These are phyloP conservation scores for Eilema sororculum DNA, from an alignment of 2,888 invertebrate genomes.

Conservation along the genomic window DNA sequence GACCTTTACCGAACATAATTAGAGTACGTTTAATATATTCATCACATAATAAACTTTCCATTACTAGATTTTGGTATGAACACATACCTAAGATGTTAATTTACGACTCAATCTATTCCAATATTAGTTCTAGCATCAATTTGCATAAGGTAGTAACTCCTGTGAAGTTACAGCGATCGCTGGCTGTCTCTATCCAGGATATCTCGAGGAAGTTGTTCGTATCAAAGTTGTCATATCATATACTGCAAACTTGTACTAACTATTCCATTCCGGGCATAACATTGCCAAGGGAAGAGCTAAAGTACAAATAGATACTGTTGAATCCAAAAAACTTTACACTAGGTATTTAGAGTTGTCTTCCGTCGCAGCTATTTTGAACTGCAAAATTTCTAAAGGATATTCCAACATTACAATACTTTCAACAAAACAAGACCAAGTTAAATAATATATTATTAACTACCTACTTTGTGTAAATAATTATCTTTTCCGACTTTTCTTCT, in stretches of 20 bases:
- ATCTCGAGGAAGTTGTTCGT: slow-evolving; percentile 10
- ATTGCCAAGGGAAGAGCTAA: slow-evolving; percentile 13
- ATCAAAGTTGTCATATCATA: slow-evolving; percentile 38
- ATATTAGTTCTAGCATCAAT: slow-evolving; percentile 27
- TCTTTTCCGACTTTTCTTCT: too few relatives aligned
- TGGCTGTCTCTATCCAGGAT: slow-evolving; percentile 33
- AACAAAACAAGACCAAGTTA: not conserved
- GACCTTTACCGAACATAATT: too few relatives aligned
- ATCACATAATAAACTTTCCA: not conserved
- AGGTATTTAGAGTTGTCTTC: not conserved
- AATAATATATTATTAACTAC: not conserved
- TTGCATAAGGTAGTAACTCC: slow-evolving; percentile 34
- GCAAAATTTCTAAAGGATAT: not conserved
- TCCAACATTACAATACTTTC: not conserved
- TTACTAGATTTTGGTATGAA: not conserved
- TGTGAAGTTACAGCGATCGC: slow-evolving; percentile 44
- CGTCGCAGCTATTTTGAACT: slow-evolving; percentile 2
- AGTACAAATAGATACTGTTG: not conserved
- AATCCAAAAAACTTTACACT: not conserved
- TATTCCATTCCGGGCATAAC: slow-evolving; percentile 13
- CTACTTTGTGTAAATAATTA: too few relatives aligned
- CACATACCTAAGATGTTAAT: slow-evolving; percentile 1
- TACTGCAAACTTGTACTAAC: slow-evolving; percentile 41
- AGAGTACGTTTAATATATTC: not conserved
- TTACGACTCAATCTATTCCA: slow-evolving; percentile 25